These are phyloP conservation scores for Trichomalopsis sarcophagae DNA, from an alignment of 1,140 invertebrate species.

Conservation along the genomic window DNA sequence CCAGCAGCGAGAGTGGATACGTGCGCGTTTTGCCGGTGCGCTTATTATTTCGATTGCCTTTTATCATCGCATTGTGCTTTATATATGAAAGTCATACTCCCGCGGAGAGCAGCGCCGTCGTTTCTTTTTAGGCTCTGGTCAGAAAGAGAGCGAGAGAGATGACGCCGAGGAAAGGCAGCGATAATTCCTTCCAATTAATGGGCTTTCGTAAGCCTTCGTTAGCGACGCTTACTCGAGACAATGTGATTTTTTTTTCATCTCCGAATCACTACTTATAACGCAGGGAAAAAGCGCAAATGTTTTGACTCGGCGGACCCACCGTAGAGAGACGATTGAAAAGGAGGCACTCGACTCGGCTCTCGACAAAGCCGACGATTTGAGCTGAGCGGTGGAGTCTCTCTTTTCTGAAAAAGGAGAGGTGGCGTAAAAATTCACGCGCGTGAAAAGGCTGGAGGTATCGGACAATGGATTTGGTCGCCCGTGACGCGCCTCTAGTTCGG, in stretches of 20 bases:
- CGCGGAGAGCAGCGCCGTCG: neutral
- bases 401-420: neutral
- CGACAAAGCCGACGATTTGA: constrained; percentile 20
- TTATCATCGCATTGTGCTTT: neutral
- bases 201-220: neutral
- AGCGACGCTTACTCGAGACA: constrained; percentile 14
- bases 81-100: constrained; percentile 11
- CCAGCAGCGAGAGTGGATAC: neutral
- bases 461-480: constrained; percentile 62
- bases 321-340: neutral
- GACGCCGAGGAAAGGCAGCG: neutral
- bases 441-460: constrained; percentile 43
- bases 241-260: neutral
- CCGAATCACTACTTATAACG: neutral
- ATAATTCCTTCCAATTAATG: constrained; percentile 11
- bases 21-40: neutral
- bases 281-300: neutral
- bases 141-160: neutral
- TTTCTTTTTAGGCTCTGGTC: neutral
- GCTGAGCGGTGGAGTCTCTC: neutral
- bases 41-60: constrained; percentile 45
- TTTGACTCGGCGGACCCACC: constrained; percentile 27
- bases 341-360: neutral
- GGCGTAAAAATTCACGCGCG: constrained; percentile 55
- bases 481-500: constrained; percentile 56